Base-by-base conservation (phyloP, 2,113 vertebrate species). In the Puntigrus tetrazona region DNA sequence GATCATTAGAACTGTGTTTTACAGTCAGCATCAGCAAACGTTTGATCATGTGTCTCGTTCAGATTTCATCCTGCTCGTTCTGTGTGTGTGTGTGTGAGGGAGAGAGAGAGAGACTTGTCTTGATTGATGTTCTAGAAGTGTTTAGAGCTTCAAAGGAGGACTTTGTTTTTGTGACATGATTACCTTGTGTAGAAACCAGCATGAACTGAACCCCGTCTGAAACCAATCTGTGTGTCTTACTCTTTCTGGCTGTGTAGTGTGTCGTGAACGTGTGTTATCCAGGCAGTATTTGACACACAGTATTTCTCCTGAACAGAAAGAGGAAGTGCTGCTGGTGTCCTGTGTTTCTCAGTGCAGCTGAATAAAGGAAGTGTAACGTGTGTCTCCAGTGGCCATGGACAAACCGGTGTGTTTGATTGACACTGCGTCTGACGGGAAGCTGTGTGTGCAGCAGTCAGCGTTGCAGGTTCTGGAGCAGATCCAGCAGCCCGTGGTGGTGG, bases 401-500 rank as follows among this genome's bases (percentile, higher is more conserved):
- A 7, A 20, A 3, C 47, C 74, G 1, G 74, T 77, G 27, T 55
- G 45, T 27, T 22, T 52, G 43, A 76, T 76, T 10, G 16, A 31
- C 16, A 52, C n/a, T 1, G 11, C 8, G 8, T 18, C n/a, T 3
- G 27, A 55, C 11, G 47, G 45, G 47, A 50, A 22, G 18, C 47
- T 52, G 73, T 52, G 4, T 76, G 73, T 52, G 1, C 43, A 76
- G 73, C 45, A n/a, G 43, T 45, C 25, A 1, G 78, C 59, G 1
- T 2, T 81, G 25, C n/a, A 81, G n/a, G 76, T 89, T 63, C 82
- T 89, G 55, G 38, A n/a, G 11, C 8, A 50, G 57, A 85, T 89
- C 57, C 22, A 6, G 14, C 75, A 88, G 76, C 83, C 82, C 11
- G 88, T 87, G 80, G 87, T 88, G 63, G 88, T 85, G 67, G 87